phyloP scores from a whole-genome alignment of 1,140 invertebrate species.

The Idris sp. region DNA sequence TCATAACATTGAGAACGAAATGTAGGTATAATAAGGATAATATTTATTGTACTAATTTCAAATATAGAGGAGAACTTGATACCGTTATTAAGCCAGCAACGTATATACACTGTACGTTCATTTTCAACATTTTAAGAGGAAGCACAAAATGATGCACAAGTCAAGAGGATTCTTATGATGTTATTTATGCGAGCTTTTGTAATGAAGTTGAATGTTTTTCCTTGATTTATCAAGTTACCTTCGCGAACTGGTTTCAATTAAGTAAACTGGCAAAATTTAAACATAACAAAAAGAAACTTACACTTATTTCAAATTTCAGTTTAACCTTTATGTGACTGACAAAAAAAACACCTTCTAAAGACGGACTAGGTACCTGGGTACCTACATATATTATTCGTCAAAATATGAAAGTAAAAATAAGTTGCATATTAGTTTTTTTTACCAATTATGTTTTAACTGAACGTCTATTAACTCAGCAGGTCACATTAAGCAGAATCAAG shows the following conservation, averaged over 20 bases:
- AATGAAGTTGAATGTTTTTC: constrained; percentile 8
- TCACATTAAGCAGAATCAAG: no score
- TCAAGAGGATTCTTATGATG: background rate
- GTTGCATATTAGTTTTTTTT: no score
- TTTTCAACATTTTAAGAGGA: constrained; percentile 13
- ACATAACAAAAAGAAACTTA: background rate
- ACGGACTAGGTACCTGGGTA: no score
- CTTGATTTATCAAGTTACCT: constrained; percentile 10
- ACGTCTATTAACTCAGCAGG: no score
- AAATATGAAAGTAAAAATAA: no score
- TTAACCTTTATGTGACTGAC: no score
- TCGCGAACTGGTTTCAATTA: background rate
- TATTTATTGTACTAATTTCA: constrained; percentile 44
- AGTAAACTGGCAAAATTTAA: no score
- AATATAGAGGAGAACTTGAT: constrained; percentile 11
- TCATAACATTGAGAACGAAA: constrained; percentile 33
- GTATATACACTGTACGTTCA: background rate
- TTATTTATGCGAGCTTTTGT: constrained; percentile 4
- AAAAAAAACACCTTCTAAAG: no score
- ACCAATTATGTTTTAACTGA: no score
- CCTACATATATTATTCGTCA: no score
- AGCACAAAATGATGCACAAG: background rate
- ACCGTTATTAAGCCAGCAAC: background rate
- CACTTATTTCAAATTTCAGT: no score
- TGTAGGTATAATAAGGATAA: constrained; percentile 37